Base-by-base conservation (phyloP, 2,797 vertebrate genomes). In the Kryptolebias ocellatus region DNA sequence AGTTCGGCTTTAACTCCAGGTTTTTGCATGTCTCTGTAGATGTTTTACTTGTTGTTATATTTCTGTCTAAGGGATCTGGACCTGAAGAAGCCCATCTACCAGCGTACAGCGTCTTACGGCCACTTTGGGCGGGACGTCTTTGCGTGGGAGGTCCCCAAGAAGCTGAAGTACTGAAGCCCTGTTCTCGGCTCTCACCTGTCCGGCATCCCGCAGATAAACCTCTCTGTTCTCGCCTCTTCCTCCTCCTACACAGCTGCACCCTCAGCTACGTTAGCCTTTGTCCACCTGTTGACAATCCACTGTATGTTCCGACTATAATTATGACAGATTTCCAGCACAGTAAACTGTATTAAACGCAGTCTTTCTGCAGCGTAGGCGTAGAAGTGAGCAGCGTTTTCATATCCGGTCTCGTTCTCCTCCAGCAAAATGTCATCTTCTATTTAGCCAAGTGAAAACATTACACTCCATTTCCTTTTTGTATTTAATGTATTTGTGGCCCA, bases 41-140 rank as follows among this genome's bases (percentile, higher is more conserved):
- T 8, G 34, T 17, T 18, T 42, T 27, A 42, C 24, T 42, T 37
- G 24, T 10, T 49, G 47, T 39, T n/a, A 9, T 10, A 12, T 39
- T 49, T 56, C 4, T 94, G 81, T 94, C 93, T 86, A 92, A 98
- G 97, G 94, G 97, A 98, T 78, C 95, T 99, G 85, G 95, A 97
- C 90, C 93, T 99, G 94, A 99, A 96, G 96, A 96, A 95, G 87
- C 95, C 96, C 79, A 95, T 98, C 91, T 98, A 98, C 93, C 97
- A 98, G 93, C 86, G 90, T 90, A 98, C 97, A 10, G 97, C 97
- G 64, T 94, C 94, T 76, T 99, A 99, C 68, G 96, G 97, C 80
- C 97, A 98, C 94, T 98, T 98, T 84, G 97, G 97, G 86, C 96
- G 96, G 27, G 94, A 96, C 46, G 82, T 89, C 88, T 98, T 99